A percentile compares a stretch with the other conserved stretches of the same genome.
Conservation (phyloP, 2,797 vertebrate species). For the Periparus ater region DNA sequence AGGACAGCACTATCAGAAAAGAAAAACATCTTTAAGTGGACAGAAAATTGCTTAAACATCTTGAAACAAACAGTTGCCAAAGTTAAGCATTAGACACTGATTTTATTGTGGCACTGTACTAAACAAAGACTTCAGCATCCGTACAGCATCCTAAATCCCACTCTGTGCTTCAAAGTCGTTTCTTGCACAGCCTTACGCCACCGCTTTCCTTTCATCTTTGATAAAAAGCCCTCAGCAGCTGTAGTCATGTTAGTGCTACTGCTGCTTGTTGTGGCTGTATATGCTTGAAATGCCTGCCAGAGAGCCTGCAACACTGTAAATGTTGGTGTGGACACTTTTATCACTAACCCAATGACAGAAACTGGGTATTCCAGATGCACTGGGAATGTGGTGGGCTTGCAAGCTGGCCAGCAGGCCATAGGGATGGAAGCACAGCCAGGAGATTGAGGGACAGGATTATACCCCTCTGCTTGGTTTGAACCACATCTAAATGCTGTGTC, state of each 20-base stretch:
- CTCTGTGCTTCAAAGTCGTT: background rate
- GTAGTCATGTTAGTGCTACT: background rate
- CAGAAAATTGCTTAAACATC: background rate
- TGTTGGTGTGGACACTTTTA: background rate
- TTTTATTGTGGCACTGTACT: background rate
- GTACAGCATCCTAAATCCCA: background rate
- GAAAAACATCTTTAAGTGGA: background rate
- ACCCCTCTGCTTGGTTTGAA: background rate
- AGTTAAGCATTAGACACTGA: background rate
- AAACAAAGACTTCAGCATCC: background rate
- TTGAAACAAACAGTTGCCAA: background rate
- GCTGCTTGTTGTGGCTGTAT: background rate
- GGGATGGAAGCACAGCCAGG: background rate
- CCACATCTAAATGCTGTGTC: background rate
- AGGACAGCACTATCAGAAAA: background rate
- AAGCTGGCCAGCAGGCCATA: background rate
- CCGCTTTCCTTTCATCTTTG: conserved; percentile 2
- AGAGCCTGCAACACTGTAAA: background rate
- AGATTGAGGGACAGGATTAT: background rate
- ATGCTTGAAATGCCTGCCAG: background rate
- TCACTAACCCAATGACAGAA: background rate
- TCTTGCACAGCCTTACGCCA: background rate
- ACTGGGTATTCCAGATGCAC: background rate
- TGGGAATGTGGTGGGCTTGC: background rate
- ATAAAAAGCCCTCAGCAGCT: background rate